Evolutionary conservation across 2,113 vertebrate genomes (phyloP).

Genomic region (Pseudorectes ferrugineus): DNA sequence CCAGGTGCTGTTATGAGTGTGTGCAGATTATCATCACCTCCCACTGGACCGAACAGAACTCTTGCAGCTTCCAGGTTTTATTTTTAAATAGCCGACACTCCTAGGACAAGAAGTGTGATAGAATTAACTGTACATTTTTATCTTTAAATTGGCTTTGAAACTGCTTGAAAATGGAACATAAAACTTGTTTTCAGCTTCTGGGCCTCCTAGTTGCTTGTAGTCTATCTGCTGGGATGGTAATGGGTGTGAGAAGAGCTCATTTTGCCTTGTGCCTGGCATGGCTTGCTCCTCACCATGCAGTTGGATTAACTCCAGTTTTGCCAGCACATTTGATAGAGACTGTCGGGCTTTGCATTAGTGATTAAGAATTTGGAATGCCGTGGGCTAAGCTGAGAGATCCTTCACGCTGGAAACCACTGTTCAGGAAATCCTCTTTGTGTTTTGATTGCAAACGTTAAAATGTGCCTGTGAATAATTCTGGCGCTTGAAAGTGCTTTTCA

Average conservation of each 20-base stretch:
- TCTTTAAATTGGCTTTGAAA: background rate
- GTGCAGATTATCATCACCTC: slow-evolving; percentile 15
- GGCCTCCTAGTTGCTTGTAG: background rate
- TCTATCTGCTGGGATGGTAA: background rate
- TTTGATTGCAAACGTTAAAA: background rate
- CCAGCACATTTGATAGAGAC: background rate
- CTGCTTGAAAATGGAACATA: background rate
- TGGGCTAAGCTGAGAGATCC: background rate
- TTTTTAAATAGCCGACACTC: slow-evolving; percentile 6
- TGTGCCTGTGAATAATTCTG: background rate
- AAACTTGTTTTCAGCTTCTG: background rate
- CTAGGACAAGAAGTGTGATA: background rate
- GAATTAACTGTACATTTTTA: background rate
- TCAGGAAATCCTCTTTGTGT: background rate
- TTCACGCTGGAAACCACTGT: background rate
- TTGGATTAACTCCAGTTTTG: background rate
- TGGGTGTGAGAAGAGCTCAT: background rate
- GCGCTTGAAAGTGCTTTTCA: background rate
- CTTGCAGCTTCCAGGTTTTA: slow-evolving; percentile 16
- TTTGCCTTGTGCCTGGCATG: background rate
- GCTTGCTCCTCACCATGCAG: background rate
- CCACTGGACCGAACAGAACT: background rate
- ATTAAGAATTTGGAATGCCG: background rate
- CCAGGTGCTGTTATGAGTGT: slow-evolving; percentile 42
- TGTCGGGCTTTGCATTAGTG: background rate